Evolutionary conservation across 2,113 vertebrate genomes (phyloP).

Genomic region (Strix uralensis): DNA sequence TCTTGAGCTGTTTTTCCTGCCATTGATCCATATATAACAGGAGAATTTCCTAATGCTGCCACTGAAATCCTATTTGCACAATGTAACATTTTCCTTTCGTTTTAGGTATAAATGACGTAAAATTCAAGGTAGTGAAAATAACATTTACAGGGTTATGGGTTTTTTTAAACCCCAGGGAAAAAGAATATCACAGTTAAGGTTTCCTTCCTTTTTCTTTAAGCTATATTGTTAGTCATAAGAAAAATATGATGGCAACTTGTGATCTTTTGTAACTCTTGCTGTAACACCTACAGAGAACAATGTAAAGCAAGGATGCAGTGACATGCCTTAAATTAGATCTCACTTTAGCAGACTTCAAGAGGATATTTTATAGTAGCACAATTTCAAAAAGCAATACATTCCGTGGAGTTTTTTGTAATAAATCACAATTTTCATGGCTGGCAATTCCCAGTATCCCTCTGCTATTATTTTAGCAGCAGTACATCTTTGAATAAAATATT

Average conservation of each 20-base stretch:
- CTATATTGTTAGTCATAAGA: not conserved
- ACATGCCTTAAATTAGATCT: slow-evolving; percentile 41
- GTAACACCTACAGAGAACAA: not conserved
- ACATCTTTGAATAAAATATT: slow-evolving; percentile 12
- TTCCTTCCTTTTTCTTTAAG: slow-evolving; percentile 31
- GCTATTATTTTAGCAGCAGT: slow-evolving; percentile 11
- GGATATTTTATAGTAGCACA: slow-evolving; percentile 2
- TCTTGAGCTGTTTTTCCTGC: not conserved
- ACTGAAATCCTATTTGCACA: slow-evolving; percentile 4
- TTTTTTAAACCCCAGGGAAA: not conserved
- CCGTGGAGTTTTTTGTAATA: not conserved
- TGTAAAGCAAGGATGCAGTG: slow-evolving; percentile 3
- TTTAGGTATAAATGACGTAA: not conserved
- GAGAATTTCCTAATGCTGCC: not conserved
- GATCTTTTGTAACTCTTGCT: slow-evolving; percentile 13
- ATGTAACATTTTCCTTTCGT: slow-evolving; percentile 1
- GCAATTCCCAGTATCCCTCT: slow-evolving; percentile 23
- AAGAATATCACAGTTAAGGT: not conserved
- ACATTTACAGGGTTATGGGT: not conserved
- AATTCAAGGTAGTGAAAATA: not conserved
- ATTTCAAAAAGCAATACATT: slow-evolving; percentile 40
- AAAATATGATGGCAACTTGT: not conserved
- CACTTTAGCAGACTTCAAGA: slow-evolving; percentile 23
- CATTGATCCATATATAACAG: not conserved
- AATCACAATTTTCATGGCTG: not conserved